Percentiles rank a stretch among this genome's conserved stretches.
These are phyloP conservation scores for Quadroppia sp. DNA, from an alignment of 2,888 invertebrate species.

Conservation along the genomic window DNA sequence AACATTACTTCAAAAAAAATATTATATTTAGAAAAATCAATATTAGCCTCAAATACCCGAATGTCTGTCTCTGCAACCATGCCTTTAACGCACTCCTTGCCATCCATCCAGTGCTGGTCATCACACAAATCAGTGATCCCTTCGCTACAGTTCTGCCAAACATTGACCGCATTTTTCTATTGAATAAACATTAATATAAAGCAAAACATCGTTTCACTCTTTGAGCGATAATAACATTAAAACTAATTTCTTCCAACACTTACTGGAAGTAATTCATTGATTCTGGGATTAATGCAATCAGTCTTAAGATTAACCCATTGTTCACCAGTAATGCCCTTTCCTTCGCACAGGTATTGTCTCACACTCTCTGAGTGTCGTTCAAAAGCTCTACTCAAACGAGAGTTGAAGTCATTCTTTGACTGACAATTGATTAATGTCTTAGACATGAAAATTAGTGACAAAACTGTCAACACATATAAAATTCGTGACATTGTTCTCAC, in stretches of 20 bases:
- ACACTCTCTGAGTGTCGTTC: constrained; percentile 2
- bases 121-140: constrained; percentile 9
- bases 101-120: constrained; percentile 11
- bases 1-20: too few species aligned
- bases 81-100: constrained; percentile 1
- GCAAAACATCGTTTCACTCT: background rate
- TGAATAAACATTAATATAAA: background rate
- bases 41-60: background rate
- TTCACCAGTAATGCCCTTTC: constrained; percentile 1
- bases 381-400: background rate
- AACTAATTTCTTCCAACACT: background rate
- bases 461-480: background rate
- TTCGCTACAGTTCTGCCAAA: constrained; percentile 10
- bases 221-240: background rate
- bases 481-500: background rate
- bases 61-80: constrained; percentile 16
- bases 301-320: constrained; percentile 15
- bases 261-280: constrained; percentile 12
- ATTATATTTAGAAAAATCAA: background rate
- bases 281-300: constrained; percentile 32
- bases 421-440: constrained; percentile 1
- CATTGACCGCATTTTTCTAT: constrained; percentile 12
- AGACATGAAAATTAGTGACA: background rate
- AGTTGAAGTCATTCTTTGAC: background rate
- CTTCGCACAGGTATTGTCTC: constrained; percentile 6